These are phyloP conservation scores for Stegana nigrithorax DNA, from an alignment of 2,888 invertebrate species.

Conservation along the genomic window DNA sequence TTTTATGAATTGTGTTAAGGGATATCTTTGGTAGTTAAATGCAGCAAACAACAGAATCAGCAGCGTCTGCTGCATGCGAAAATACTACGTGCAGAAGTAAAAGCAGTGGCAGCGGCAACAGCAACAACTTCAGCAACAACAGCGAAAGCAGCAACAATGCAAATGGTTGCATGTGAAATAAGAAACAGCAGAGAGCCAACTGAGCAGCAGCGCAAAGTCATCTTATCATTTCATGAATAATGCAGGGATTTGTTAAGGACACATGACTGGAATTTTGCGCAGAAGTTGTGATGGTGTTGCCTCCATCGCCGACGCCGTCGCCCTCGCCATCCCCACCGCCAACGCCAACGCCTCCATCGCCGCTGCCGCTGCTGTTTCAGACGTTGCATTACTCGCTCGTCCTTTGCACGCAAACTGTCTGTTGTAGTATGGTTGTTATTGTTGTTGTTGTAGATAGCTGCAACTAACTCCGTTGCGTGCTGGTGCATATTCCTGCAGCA, in stretches of 20 bases:
- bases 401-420: not conserved
- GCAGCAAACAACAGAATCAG: conserved; percentile 35
- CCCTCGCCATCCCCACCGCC: conserved; percentile 22
- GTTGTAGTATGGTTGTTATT: not conserved
- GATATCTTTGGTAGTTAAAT: conserved; percentile 47
- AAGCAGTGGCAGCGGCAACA: conserved; percentile 18
- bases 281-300: conserved; percentile 56
- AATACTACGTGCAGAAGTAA: conserved; percentile 41
- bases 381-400: conserved; percentile 1
- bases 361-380: conserved; percentile 8
- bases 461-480: conserved; percentile 16
- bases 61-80: conserved; percentile 35
- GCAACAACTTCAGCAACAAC: conserved; percentile 23
- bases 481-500: conserved; percentile 39
- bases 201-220: conserved; percentile 53
- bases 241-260: conserved; percentile 65
- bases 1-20: conserved; percentile 14
- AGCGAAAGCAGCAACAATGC: conserved; percentile 23
- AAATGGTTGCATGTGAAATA: conserved; percentile 16
- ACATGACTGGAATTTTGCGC: conserved; percentile 63
- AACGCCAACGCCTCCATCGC: conserved; percentile 21
- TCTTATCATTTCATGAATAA: conserved; percentile 65
- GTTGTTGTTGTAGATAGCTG: not conserved
- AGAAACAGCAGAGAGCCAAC: conserved; percentile 31
- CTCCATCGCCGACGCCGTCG: conserved; percentile 33